Base-by-base conservation (phyloP, 1,140 invertebrate genomes). In the Aradophagus sp. region DNA sequence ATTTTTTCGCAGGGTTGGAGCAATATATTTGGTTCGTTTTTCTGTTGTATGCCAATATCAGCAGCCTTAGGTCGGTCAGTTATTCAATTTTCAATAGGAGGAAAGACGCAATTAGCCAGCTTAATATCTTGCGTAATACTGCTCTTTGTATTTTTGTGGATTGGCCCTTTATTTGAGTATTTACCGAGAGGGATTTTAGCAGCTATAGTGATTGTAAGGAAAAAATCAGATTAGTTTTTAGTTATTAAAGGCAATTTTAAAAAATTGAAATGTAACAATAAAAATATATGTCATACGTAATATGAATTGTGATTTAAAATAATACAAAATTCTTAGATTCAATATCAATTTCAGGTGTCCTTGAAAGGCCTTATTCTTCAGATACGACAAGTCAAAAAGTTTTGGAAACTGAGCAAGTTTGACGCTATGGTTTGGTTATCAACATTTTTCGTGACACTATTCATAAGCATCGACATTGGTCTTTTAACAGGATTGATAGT, bases 111-210 rank as follows among this genome's bases (percentile, higher is more conserved):
- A 65, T 67, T 96, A 12, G 91, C 93, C 2, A 93, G 93, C 19
- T 76, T 95, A 3, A 86, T 94, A 20, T 92, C 91, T 0, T 90
- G 91, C 13, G 42, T 77, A 0, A 80, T 96, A 12, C 84, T 97
- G 12, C 80, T 95, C 17, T 86, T 90, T 58, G 91, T 96, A 6
- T 78, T 97, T 29, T 83, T 97, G 12, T 95, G 91, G 89, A 88
- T 96, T 42, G 95, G 93, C 1, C 94, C 95, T 2, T 90, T 95
- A 77, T 95, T 97, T 78, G 90, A 94, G 78, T 86, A 87, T 47
- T 82, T 97, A 23, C 95, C 95, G 14, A 90, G 89, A 75, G 92
- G 79, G 11, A 77, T 85, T 19, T 74, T 86, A 19, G 85, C 83
- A 11, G 77, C 81, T 13, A 83, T 86, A 47, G 79, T 86, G 48